Conservation (phyloP, 2,888 invertebrate species). For the Rhodophaea formosa region DNA sequence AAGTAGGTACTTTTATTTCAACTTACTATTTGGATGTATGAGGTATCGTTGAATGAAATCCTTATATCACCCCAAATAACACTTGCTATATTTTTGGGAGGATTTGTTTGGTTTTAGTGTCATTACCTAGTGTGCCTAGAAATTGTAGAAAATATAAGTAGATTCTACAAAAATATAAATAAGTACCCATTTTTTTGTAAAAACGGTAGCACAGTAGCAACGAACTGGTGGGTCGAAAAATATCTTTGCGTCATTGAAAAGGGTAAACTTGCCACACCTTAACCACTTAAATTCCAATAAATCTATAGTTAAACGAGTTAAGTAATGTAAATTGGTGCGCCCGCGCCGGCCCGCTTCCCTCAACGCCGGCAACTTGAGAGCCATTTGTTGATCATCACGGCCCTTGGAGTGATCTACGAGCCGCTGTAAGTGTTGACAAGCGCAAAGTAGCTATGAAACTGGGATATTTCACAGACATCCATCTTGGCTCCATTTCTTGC, state of each 20-base stretch:
- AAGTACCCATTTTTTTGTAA: background rate
- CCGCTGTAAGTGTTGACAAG: constrained; percentile 64
- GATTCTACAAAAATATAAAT: too few relatives aligned
- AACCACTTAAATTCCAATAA: constrained; percentile 53
- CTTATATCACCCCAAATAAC: too few relatives aligned
- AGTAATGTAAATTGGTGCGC: constrained; percentile 43
- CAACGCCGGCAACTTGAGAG: constrained; percentile 61
- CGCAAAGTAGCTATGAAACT: constrained; percentile 23
- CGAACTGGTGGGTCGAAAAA: background rate
- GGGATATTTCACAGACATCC: constrained; percentile 12
- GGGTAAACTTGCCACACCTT: constrained; percentile 28
- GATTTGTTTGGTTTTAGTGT: too few relatives aligned
- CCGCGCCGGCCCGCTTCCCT: constrained; percentile 54
- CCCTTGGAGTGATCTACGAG: constrained; percentile 60
- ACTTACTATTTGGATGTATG: too few relatives aligned
- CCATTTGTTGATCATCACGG: constrained; percentile 60
- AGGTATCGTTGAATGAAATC: too few relatives aligned
- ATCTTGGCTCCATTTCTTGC: background rate
- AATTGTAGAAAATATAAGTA: too few relatives aligned
- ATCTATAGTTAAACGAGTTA: constrained; percentile 53
- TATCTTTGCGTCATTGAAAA: background rate
- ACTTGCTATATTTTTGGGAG: too few relatives aligned
- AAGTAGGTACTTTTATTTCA: too few relatives aligned
- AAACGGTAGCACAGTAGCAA: background rate
- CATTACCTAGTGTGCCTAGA: too few relatives aligned